These are phyloP conservation scores for Micronycteris hirsuta DNA, from an alignment of 2,113 vertebrate species.

Conservation along the genomic window DNA sequence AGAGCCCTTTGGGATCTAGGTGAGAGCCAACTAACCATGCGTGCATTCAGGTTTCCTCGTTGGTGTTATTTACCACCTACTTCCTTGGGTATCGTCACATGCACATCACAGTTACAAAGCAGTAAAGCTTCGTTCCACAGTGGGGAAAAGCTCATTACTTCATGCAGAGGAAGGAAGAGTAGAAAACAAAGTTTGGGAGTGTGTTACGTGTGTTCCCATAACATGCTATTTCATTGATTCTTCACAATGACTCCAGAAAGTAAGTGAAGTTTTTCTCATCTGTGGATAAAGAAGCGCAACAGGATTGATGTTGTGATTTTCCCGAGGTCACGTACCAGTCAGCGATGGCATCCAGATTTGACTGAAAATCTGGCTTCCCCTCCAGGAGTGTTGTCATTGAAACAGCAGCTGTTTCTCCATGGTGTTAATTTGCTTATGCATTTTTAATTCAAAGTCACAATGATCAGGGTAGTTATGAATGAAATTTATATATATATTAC, in stretches of 20 bases:
- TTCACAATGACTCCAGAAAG: background rate
- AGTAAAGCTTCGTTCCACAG: background rate
- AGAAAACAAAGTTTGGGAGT: background rate
- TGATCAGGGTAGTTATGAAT: constrained; percentile 6
- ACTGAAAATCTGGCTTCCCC: background rate
- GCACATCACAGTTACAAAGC: constrained; percentile 48
- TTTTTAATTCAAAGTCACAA: constrained; percentile 46
- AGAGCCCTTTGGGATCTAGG: background rate
- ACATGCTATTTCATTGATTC: background rate
- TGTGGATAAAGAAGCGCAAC: background rate
- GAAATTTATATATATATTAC: constrained; percentile 8
- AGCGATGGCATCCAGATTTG: background rate
- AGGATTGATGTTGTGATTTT: background rate
- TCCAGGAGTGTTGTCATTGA: background rate
- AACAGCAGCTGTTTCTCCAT: constrained; percentile 24
- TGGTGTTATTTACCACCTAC: constrained; percentile 13
- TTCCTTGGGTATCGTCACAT: constrained; percentile 35
- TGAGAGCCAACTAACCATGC: background rate
- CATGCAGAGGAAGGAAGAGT: constrained; percentile 2
- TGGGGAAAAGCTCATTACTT: background rate
- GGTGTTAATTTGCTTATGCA: constrained; percentile 31
- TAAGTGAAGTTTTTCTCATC: background rate
- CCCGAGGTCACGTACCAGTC: background rate
- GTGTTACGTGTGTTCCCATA: background rate
- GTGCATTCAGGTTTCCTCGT: constrained; percentile 6